Evolutionary conservation across 1,140 invertebrate species (phyloP), one percentile per base, ranked within the genome.

Genomic region (Drosophila rufa): DNA sequence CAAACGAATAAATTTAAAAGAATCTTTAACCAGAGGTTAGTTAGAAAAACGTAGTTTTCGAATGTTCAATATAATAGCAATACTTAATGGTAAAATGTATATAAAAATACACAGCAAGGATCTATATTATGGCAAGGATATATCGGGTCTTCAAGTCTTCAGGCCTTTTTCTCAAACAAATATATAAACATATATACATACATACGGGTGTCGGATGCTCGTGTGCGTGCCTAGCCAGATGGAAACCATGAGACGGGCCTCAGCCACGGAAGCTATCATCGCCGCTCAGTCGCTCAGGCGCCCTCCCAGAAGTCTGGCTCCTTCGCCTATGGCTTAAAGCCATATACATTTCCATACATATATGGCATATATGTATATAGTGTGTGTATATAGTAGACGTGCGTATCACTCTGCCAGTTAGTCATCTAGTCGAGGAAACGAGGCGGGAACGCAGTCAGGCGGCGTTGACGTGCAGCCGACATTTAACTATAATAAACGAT

Each of bases 401-500:
- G 42, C 33, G 33, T 36, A 36, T 36, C 33, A 36, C 33, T 36
- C 33, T 33, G 65, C 47, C 71, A 60, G 66, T 58, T 53, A 69
- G 75, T 79, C 75, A 79, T 79, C 70, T 65, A 58, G 75, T 57
- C 62, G 43, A 14, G 27, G 30, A 61, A 25, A 22, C 12, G 27
- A 36, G 27, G 30, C 27, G 22, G 33, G 17, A 19, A 78, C 8
- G 33, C 60, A 64, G 51, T 55, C 43, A 58, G 69, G 42, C 55
- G 42, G 57, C 53, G 62, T 48, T 82, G 80, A 82, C 75, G 75
- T 82, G 81, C 76, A 76, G 70, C 70, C 61, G 80, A 83, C 80
- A 77, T 83, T 84, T 83, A 84, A 84, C 80, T 84, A 80, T 84
- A 80, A 84, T 83, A 83, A 84, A 84, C 82, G 77, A 84, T 84